Conservation (phyloP, 2,888 invertebrate species). For the Lasioglossum morio region DNA sequence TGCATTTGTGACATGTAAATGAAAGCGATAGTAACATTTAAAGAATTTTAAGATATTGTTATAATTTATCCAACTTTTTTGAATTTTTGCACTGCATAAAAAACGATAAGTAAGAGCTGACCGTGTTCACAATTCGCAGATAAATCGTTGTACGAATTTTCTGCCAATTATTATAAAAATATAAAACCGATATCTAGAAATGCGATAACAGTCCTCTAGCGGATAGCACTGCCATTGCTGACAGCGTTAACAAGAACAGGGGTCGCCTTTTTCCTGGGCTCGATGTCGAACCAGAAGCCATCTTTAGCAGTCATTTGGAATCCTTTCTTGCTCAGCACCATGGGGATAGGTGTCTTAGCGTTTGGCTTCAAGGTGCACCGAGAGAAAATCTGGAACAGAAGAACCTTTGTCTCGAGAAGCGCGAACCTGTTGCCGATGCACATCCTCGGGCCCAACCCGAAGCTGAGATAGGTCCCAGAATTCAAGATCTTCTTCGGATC, state of each 20-base stretch:
- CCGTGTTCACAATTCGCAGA: background rate
- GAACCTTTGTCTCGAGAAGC: slow-evolving; percentile 68
- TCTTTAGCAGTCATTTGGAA: slow-evolving; percentile 61
- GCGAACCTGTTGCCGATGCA: slow-evolving; percentile 81
- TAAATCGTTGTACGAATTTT: background rate
- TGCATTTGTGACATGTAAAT: too few species aligned
- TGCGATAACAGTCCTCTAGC: background rate
- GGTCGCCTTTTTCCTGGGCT: slow-evolving; percentile 35
- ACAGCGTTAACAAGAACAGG: background rate
- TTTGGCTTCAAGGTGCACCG: slow-evolving; percentile 66
- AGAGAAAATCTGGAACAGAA: slow-evolving; percentile 69
- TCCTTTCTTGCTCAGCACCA: slow-evolving; percentile 55
- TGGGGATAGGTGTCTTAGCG: slow-evolving; percentile 66
- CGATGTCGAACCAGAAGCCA: slow-evolving; percentile 73
- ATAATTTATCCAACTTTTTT: too few species aligned
- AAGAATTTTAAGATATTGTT: too few species aligned
- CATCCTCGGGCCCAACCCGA: slow-evolving; percentile 82
- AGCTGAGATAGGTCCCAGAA: slow-evolving; percentile 79
- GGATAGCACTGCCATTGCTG: background rate
- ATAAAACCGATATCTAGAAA: background rate
- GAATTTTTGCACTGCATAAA: too few species aligned
- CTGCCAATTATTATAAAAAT: background rate
- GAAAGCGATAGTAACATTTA: too few species aligned
- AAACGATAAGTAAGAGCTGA: background rate
- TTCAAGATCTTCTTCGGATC: slow-evolving; percentile 70